Evolutionary conservation across 37 sponge, comb jelly and placozoan species (phyloP).

Genomic region (Hexactinellida sp.): DNA sequence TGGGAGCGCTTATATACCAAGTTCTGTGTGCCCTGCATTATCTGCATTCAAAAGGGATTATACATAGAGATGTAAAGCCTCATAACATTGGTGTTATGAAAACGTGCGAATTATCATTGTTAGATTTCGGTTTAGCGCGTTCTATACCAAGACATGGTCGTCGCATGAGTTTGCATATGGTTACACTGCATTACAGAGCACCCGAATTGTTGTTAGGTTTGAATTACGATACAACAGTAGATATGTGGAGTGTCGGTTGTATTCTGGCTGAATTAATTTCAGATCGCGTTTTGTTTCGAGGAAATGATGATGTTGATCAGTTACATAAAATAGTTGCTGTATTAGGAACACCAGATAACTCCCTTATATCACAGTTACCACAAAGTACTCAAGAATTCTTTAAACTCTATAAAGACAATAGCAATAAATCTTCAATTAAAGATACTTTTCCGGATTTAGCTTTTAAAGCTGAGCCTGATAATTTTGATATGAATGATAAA

Average conservation of each 20-base stretch:
- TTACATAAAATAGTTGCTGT: background rate
- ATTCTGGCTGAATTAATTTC: background rate
- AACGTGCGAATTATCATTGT: background rate
- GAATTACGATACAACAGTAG: background rate
- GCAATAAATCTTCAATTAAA: background rate
- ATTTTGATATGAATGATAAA: background rate
- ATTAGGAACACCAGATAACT: background rate
- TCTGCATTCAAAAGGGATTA: conserved; percentile 5
- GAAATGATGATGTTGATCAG: background rate
- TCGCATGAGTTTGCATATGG: conserved; percentile 7
- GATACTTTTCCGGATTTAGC: background rate
- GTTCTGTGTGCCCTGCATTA: background rate
- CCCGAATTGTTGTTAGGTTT: conserved; percentile 1
- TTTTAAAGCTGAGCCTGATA: background rate
- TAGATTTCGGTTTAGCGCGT: background rate
- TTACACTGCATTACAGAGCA: conserved; percentile 7
- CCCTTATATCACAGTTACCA: background rate
- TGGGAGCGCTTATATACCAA: background rate
- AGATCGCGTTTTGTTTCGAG: background rate
- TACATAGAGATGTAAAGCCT: background rate
- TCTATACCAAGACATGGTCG: background rate
- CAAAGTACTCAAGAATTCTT: background rate
- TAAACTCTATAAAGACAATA: background rate
- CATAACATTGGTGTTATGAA: conserved; percentile 6
- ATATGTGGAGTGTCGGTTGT: conserved; percentile 5